A percentile compares a stretch with the other conserved stretches of the same genome.
Evolutionary conservation across 2,888 invertebrate species (phyloP).

Genomic region (Apoda limacodes): DNA sequence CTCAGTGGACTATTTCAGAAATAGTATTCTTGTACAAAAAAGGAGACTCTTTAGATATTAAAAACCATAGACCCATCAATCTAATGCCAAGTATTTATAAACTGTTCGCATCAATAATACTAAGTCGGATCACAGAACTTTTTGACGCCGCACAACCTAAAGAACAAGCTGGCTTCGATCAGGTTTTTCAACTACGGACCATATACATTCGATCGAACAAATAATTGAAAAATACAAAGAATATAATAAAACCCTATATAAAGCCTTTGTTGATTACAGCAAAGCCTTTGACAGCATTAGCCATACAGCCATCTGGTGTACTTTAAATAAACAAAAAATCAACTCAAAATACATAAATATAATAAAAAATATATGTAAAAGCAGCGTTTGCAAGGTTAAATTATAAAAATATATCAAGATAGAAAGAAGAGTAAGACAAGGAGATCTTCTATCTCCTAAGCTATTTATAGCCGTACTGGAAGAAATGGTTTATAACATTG

Average conservation of each 20-base stretch:
- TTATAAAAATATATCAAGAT: too few species aligned
- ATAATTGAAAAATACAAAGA: conserved; percentile 7
- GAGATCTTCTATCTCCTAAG: too few species aligned
- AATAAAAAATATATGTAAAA: not conserved
- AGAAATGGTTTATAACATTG: too few species aligned
- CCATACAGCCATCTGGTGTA: conserved; percentile 6
- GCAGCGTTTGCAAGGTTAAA: not conserved
- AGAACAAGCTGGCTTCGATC: conserved; percentile 10
- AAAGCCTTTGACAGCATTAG: conserved; percentile 11
- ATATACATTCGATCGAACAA: conserved; percentile 6
- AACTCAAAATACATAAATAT: not conserved
- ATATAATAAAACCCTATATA: conserved; percentile 5
- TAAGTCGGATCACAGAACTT: not conserved
- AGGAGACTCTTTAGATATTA: too few species aligned
- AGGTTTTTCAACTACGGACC: conserved; percentile 7
- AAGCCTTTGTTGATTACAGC: conserved; percentile 12
- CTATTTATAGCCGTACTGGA: too few species aligned
- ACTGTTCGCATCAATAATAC: not conserved
- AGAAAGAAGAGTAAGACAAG: too few species aligned
- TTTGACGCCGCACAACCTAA: not conserved
- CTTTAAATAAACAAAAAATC: not conserved
- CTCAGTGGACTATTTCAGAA: too few species aligned
- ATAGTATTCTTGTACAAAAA: too few species aligned
- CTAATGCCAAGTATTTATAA: too few species aligned
- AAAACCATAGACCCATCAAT: too few species aligned